Percentiles rank a stretch among this genome's conserved stretches.
phyloP scores from a whole-genome alignment of 1,140 invertebrate genomes.

The Aphis craccivora region DNA sequence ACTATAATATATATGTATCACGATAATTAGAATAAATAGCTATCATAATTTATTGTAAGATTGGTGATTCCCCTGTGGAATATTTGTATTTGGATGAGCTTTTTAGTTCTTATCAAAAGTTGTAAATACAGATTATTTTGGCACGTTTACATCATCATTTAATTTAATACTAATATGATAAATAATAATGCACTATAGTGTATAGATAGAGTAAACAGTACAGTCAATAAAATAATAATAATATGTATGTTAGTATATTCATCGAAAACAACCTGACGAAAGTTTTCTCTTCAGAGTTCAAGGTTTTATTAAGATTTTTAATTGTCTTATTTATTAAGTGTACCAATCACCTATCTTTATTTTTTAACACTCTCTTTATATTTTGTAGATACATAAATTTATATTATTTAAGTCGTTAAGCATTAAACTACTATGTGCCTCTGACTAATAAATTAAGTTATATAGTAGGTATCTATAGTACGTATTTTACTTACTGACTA shows the following conservation, averaged over 20 bases:
- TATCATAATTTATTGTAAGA: neutral
- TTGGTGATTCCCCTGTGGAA: neutral
- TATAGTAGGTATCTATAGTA: neutral
- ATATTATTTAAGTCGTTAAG: neutral
- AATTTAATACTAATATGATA: neutral
- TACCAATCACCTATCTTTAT: neutral
- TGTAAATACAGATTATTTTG: conserved; percentile 6
- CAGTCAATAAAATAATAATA: neutral
- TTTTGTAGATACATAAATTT: neutral
- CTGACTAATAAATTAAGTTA: neutral
- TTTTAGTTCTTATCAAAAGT: neutral
- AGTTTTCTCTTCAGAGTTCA: neutral
- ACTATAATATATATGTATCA: neutral
- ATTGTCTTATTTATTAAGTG: neutral
- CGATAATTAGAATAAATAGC: neutral
- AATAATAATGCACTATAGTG: neutral
- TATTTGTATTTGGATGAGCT: neutral
- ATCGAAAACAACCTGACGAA: neutral
- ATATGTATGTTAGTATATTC: neutral
- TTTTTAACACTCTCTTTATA: neutral
- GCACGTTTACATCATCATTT: neutral
- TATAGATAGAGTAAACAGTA: neutral
- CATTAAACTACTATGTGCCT: neutral
- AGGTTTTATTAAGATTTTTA: neutral
- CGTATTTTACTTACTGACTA: neutral